phyloP scores from a whole-genome alignment of 2,888 invertebrate genomes.

The Ochropleura plecta region DNA sequence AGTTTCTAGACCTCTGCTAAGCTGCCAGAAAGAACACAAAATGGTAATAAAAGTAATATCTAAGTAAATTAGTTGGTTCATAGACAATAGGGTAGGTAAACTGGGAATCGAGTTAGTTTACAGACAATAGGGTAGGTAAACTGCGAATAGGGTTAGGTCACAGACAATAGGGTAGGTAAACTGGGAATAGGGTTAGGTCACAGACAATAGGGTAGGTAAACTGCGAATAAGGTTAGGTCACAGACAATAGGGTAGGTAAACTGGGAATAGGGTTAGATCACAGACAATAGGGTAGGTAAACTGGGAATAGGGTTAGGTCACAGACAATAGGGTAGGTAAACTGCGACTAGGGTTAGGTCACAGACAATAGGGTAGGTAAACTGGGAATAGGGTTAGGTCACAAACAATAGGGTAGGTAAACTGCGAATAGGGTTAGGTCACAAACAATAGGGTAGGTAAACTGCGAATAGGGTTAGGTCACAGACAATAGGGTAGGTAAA shows the following conservation, averaged over 20 bases:
- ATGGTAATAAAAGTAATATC: no score
- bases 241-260: neutral
- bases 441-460: neutral
- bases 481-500: neutral
- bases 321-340: neutral
- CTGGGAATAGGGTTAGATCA: neutral
- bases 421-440: neutral
- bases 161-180: neutral
- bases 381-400: neutral
- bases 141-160: neutral
- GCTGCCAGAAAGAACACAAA: neutral
- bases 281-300: neutral
- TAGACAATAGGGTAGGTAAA: neutral
- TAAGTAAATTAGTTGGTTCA: no score
- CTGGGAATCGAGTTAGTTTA: neutral
- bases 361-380: neutral
- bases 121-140: neutral
- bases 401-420: neutral
- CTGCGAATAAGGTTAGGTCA: neutral
- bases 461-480: neutral
- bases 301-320: neutral
- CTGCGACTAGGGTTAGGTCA: neutral
- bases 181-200: neutral
- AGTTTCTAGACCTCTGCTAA: neutral
- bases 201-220: neutral